Evolutionary conservation across 2,888 invertebrate genomes (phyloP).

Genomic region (Autographa gamma): DNA sequence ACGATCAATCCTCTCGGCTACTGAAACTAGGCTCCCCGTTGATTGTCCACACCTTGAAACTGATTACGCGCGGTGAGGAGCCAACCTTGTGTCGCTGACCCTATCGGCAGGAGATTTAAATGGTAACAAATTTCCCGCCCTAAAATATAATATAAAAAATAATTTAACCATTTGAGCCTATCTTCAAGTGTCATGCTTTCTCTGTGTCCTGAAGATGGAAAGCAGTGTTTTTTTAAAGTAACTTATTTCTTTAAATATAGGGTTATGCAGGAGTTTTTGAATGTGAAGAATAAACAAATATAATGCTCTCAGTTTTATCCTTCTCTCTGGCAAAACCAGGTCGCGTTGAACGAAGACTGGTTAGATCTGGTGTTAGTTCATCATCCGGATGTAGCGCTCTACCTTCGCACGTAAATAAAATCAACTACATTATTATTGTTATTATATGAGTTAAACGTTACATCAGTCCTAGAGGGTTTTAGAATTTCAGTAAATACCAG

Average conservation of each 20-base stretch:
- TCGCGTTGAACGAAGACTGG: neutral
- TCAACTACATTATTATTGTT: neutral
- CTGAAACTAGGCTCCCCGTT: conserved; percentile 7
- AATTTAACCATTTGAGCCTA: no score
- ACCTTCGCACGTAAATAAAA: neutral
- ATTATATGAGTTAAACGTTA: neutral
- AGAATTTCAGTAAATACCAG: neutral
- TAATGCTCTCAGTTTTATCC: no score
- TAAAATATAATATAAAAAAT: no score
- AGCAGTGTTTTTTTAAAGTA: no score
- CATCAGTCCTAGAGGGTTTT: neutral
- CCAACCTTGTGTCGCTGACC: neutral
- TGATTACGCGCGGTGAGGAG: neutral
- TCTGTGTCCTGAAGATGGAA: no score
- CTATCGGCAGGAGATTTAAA: neutral
- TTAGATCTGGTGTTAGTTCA: neutral
- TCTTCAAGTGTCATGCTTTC: no score
- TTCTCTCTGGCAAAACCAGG: neutral
- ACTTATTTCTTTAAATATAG: no score
- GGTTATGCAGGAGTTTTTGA: no score
- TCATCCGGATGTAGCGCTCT: neutral
- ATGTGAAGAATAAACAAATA: no score
- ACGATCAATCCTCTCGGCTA: neutral
- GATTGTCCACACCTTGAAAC: conserved; percentile 8
- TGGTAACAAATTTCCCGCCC: neutral